Evolutionary conservation across 2,113 vertebrate genomes (phyloP).

Genomic region (Psammodynastes pulverulentus): DNA sequence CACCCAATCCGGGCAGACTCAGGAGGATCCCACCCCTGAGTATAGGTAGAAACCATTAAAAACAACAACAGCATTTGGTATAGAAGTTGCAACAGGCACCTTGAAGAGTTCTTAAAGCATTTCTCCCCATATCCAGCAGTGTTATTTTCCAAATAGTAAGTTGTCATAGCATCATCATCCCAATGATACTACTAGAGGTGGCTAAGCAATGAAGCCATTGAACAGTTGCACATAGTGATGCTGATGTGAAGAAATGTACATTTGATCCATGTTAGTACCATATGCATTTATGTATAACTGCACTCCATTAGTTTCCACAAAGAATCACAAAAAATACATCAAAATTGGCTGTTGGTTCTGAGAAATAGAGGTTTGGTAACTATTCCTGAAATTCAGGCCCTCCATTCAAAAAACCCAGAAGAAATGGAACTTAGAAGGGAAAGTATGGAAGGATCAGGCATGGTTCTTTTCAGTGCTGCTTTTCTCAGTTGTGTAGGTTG

Average conservation of each 20-base stretch:
- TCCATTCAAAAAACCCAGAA: neutral
- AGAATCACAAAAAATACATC: neutral
- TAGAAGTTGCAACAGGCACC: neutral
- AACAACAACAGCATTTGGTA: neutral
- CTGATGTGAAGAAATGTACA: neutral
- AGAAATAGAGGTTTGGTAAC: neutral
- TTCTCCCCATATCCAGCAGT: too few species aligned
- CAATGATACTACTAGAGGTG: neutral
- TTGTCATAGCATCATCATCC: neutral
- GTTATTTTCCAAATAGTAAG: neutral
- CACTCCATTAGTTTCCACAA: neutral
- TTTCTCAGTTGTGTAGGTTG: neutral
- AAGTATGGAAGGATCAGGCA: neutral
- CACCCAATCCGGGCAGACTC: too few species aligned
- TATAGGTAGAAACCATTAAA: neutral
- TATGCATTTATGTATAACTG: neutral
- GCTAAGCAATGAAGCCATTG: neutral
- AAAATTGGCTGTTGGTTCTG: neutral
- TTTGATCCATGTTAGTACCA: neutral
- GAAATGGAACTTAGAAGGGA: neutral
- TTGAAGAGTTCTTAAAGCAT: neutral
- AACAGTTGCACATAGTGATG: neutral
- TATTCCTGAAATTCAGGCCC: neutral
- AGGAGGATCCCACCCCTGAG: too few species aligned
- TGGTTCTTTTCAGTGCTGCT: neutral